Evolutionary conservation across 2,888 invertebrate species (phyloP).

Genomic region (Ichneumoninae sp.): DNA sequence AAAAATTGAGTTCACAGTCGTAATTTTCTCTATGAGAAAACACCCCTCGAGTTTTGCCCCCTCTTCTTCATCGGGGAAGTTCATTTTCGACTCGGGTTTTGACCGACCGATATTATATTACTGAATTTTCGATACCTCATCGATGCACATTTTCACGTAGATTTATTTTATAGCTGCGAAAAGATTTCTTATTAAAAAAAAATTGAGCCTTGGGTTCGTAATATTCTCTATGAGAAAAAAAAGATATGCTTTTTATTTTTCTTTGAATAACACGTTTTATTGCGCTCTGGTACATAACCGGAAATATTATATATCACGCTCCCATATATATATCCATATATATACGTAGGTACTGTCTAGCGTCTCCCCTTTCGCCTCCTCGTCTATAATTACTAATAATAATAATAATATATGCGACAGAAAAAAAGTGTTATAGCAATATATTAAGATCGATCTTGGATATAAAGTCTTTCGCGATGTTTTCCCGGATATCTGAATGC

Average conservation of each 20-base stretch:
- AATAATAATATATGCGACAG: slow-evolving; percentile 30
- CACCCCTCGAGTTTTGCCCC: slow-evolving; percentile 26
- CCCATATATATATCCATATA: slow-evolving; percentile 20
- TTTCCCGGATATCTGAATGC: slow-evolving; percentile 32
- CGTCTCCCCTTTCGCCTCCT: slow-evolving; percentile 3
- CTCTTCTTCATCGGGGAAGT: background rate
- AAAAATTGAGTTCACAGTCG: too few relatives aligned
- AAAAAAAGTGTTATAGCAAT: slow-evolving; percentile 52
- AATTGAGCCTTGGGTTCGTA: too few relatives aligned
- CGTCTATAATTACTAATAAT: slow-evolving; percentile 32
- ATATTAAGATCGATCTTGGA: slow-evolving; percentile 60
- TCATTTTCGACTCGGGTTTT: background rate
- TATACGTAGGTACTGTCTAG: slow-evolving; percentile 33
- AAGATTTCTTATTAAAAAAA: too few relatives aligned
- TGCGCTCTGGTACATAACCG: slow-evolving; percentile 71
- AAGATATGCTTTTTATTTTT: slow-evolving; percentile 9
- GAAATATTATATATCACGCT: slow-evolving; percentile 58
- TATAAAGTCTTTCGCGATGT: slow-evolving; percentile 28
- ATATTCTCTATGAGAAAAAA: background rate
- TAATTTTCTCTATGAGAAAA: background rate
- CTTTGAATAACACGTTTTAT: slow-evolving; percentile 70
- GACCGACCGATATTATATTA: too few relatives aligned
- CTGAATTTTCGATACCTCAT: background rate
- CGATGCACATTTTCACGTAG: background rate
- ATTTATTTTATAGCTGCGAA: background rate